Percentiles rank a stretch among this genome's conserved stretches.
phyloP scores from a whole-genome alignment of 2,888 invertebrate species.

The Pristionchus exspectatus region DNA sequence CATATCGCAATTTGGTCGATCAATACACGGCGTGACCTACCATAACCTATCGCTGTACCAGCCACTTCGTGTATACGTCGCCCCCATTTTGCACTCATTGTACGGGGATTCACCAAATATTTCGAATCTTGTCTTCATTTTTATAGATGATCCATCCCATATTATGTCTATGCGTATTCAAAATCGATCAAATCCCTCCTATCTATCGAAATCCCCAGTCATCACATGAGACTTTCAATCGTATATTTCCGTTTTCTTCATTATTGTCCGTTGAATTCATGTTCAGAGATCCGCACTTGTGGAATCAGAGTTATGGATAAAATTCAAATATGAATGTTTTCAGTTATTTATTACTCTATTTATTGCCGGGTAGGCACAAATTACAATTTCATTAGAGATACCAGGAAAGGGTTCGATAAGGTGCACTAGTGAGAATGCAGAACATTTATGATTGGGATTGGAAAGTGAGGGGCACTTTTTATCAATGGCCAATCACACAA shows the following conservation, averaged over 20 bases:
- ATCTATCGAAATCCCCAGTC: neutral
- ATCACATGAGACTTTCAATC: constrained; percentile 18
- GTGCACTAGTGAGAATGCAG: neutral
- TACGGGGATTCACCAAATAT: constrained; percentile 25
- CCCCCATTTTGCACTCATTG: neutral
- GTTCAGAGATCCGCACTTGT: constrained; percentile 25
- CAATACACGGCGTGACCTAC: constrained; percentile 17
- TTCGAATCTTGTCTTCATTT: constrained; percentile 38
- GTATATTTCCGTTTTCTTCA: neutral
- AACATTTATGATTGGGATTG: neutral
- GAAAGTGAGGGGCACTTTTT: constrained; percentile 25
- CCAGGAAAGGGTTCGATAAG: too few species aligned
- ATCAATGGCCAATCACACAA: constrained; percentile 35
- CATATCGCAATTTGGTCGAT: constrained; percentile 44
- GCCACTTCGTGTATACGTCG: neutral
- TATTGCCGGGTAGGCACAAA: too few species aligned
- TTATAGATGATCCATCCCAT: neutral
- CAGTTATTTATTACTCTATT: too few species aligned
- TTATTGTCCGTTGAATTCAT: neutral
- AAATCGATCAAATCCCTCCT: neutral
- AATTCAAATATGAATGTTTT: neutral
- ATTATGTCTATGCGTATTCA: neutral
- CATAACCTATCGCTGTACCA: neutral
- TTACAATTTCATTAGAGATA: too few species aligned
- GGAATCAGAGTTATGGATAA: constrained; percentile 42